Evolutionary conservation across 2,113 vertebrate genomes (phyloP).

Genomic region (Neotoma lepida): DNA sequence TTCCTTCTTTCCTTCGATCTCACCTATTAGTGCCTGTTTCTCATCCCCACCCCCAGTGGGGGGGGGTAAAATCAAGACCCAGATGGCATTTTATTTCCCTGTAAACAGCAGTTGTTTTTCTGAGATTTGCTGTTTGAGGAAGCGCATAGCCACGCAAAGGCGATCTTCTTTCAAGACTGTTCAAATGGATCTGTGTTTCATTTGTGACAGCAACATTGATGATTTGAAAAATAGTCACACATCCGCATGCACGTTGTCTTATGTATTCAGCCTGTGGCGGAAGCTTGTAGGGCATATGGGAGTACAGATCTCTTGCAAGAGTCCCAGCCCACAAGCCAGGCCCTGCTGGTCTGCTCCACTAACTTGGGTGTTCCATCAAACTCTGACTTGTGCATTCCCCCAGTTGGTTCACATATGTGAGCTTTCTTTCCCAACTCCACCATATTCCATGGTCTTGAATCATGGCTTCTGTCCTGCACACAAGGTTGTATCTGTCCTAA

Average conservation of each 20-base stretch:
- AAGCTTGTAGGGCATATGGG: conserved; percentile 74
- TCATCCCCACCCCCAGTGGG: neutral
- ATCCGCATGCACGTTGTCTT: conserved; percentile 70
- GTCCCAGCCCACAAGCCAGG: conserved; percentile 72
- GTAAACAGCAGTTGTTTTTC: conserved; percentile 50
- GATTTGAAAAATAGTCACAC: conserved; percentile 79
- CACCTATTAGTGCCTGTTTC: neutral
- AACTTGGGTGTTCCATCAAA: conserved; percentile 73
- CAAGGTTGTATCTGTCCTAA: neutral
- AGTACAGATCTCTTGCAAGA: conserved; percentile 72
- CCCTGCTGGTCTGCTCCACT: conserved; percentile 72
- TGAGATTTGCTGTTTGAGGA: conserved; percentile 15
- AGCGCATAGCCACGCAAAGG: neutral
- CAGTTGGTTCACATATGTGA: conserved; percentile 74
- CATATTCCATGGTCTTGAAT: neutral
- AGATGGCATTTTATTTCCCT: conserved; percentile 48
- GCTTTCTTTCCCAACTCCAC: neutral
- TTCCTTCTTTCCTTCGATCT: conserved; percentile 53
- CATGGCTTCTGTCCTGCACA: conserved; percentile 45
- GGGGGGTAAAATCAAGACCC: conserved; percentile 39
- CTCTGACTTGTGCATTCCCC: conserved; percentile 28
- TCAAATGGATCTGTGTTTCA: conserved; percentile 66
- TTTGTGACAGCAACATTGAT: conserved; percentile 65
- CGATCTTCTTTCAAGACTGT: neutral
- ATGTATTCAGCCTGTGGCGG: conserved; percentile 57